Evolutionary conservation across 2,888 invertebrate genomes (phyloP).

Genomic region (Oxytorus armatus): DNA sequence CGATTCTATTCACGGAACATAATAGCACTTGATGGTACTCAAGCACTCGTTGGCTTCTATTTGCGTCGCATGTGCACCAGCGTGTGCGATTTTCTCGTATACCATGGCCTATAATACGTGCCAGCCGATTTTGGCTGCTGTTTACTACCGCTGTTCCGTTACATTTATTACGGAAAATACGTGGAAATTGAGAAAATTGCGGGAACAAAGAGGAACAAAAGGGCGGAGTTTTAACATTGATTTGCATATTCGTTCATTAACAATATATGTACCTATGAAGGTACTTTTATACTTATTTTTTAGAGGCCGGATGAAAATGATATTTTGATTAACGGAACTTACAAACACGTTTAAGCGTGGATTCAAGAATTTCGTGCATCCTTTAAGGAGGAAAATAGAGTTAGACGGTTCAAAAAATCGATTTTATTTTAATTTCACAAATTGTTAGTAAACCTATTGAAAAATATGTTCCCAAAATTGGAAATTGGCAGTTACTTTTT

Average conservation of each 20-base stretch:
- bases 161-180: not conserved
- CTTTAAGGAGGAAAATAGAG: too few relatives aligned
- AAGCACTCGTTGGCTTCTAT: slow-evolving; percentile 2
- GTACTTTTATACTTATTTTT: not conserved
- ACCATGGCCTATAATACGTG: not conserved
- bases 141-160: not conserved
- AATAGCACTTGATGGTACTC: slow-evolving; percentile 31
- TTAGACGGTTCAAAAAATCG: too few relatives aligned
- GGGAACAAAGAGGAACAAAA: not conserved
- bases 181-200: not conserved
- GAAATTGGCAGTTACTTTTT: too few relatives aligned
- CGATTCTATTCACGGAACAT: slow-evolving; percentile 27
- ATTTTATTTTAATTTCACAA: too few relatives aligned
- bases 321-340: not conserved
- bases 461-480: too few relatives aligned
- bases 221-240: not conserved
- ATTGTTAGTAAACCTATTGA: too few relatives aligned
- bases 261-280: too few relatives aligned
- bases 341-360: too few relatives aligned
- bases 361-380: too few relatives aligned
- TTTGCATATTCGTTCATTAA: not conserved
- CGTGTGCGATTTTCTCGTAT: slow-evolving; percentile 4
- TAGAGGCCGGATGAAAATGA: not conserved
- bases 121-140: not conserved
- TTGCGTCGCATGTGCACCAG: not conserved